Base-by-base conservation (phyloP, 2,113 vertebrate genomes). In the Pampusana beccarii region DNA sequence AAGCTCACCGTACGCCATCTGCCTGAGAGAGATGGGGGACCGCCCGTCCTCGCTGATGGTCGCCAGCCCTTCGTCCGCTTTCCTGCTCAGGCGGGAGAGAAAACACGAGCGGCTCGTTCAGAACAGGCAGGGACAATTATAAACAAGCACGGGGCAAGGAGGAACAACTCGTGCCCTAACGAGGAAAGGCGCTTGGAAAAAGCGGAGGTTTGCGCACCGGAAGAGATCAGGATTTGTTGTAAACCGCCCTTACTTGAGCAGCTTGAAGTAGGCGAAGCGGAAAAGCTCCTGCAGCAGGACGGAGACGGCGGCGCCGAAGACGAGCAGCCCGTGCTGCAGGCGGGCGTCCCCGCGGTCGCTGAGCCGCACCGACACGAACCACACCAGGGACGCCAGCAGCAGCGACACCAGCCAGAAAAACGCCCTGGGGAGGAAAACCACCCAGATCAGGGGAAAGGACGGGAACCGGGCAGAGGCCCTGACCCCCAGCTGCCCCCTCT, bases 321-420 rank as follows among this genome's bases (percentile, higher is more conserved):
- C 40, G 51, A 98, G 96, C 80, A 98, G 97, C 40, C 94, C 95
- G 16, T 97, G 97, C 97, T 98, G 98, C 51, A 96, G 97, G 17
- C 72, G 88, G 67, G 97, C 54, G 15, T 98, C 94, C 26, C 96
- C 97, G 28, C 72, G 92, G 64, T 98, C 96, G 21, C 98, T 97
- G 78, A 98, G 96, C 28, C 87, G 98, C 23, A 97, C 96, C 2
- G 95, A 96, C 46, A 98, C 18, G 79, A 97, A 98, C 98, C 98
- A 98, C 69, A 98, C 69, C 65, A 98, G 91, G 8, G 98, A 98
- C 2, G 98, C 98, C 74, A 98, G 48, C 9, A 98, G 98, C 73
- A 98, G 91, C 4, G 98, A 97, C 12, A 98, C 97, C 96, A 98
- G 94, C 98, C 98, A 98, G 86, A 98, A 98, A 42, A 98, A 98